Percentiles rank a stretch among this genome's conserved stretches.
These are phyloP conservation scores for Lymantria monacha DNA, from an alignment of 2,888 invertebrate genomes.

Conservation along the genomic window DNA sequence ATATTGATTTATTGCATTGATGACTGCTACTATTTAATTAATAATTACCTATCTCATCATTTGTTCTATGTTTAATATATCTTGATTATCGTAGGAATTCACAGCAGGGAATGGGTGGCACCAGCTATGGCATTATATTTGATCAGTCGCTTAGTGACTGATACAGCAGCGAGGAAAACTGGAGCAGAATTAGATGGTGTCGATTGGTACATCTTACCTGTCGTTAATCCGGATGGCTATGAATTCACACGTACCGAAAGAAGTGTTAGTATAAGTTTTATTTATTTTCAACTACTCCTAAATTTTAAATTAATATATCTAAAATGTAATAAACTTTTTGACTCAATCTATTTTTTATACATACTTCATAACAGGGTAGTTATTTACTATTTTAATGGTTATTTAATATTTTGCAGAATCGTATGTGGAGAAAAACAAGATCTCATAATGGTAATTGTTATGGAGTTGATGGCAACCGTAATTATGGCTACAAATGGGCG, in stretches of 20 bases:
- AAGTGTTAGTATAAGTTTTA: slow-evolving; percentile 41
- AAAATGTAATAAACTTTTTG: too few relatives aligned
- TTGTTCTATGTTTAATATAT: neutral
- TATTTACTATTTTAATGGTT: neutral
- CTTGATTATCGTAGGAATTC: slow-evolving; percentile 63
- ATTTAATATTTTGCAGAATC: slow-evolving; percentile 61
- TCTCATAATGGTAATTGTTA: slow-evolving; percentile 67
- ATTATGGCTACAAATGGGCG: slow-evolving; percentile 87
- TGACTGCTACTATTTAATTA: neutral
- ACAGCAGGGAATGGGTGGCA: slow-evolving; percentile 86
- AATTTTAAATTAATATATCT: too few relatives aligned
- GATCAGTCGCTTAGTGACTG: slow-evolving; percentile 74
- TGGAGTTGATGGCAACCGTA: slow-evolving; percentile 87
- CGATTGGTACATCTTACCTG: slow-evolving; percentile 86
- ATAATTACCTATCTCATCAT: neutral
- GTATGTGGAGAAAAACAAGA: slow-evolving; percentile 85
- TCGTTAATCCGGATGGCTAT: slow-evolving; percentile 89
- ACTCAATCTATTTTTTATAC: too few relatives aligned
- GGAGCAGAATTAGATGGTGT: slow-evolving; percentile 72
- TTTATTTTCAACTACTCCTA: neutral
- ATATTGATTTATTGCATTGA: too few relatives aligned
- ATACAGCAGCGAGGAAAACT: slow-evolving; percentile 52
- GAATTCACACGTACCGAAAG: slow-evolving; percentile 76
- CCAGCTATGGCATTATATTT: slow-evolving; percentile 83
- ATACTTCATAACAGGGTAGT: too few relatives aligned